Percentiles rank a stretch among this genome's conserved stretches.
Conservation (phyloP, 2,888 invertebrate genomes). For the Buathra laborator region DNA sequence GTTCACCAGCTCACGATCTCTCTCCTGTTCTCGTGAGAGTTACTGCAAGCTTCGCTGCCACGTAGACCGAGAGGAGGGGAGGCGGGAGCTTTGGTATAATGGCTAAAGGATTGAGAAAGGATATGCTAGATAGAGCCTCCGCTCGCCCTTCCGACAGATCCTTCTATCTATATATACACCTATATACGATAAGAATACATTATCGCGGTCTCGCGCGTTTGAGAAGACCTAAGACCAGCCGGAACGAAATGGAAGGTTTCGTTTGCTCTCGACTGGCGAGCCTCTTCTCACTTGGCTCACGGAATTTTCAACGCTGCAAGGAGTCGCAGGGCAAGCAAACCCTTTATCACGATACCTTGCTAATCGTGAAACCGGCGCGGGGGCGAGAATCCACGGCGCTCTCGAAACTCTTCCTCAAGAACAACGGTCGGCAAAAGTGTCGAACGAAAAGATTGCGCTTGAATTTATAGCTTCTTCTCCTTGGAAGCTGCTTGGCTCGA, state of each 20-base stretch:
- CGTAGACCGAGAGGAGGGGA: constrained; percentile 29
- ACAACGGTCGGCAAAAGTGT: constrained; percentile 45
- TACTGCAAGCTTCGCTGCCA: constrained; percentile 47
- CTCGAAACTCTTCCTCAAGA: constrained; percentile 40
- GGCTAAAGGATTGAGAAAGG: constrained; percentile 69
- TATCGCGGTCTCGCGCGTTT: constrained; percentile 58
- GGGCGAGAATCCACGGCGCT: constrained; percentile 17
- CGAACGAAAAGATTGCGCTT: constrained; percentile 54
- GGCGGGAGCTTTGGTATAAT: constrained; percentile 49
- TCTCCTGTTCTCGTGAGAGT: constrained; percentile 51
- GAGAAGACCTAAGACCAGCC: constrained; percentile 38
- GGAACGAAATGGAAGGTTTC: constrained; percentile 11
- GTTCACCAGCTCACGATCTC: constrained; percentile 29
- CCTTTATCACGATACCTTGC: constrained; percentile 59
- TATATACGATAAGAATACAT: constrained; percentile 65
- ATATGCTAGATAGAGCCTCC: constrained; percentile 60
- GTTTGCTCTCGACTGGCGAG: constrained; percentile 4
- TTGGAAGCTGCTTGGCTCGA: constrained; percentile 30
- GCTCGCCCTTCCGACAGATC: constrained; percentile 43
- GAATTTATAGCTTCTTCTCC: constrained; percentile 41
- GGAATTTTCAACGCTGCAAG: constrained; percentile 7
- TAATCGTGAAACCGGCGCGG: constrained; percentile 57
- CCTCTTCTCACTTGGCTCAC: constrained; percentile 6
- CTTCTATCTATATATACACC: constrained; percentile 23
- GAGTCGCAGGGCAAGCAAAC: background rate